Evolutionary conservation across 2,113 vertebrate species (phyloP).

Genomic region (Ornithorhynchus anatinus): DNA sequence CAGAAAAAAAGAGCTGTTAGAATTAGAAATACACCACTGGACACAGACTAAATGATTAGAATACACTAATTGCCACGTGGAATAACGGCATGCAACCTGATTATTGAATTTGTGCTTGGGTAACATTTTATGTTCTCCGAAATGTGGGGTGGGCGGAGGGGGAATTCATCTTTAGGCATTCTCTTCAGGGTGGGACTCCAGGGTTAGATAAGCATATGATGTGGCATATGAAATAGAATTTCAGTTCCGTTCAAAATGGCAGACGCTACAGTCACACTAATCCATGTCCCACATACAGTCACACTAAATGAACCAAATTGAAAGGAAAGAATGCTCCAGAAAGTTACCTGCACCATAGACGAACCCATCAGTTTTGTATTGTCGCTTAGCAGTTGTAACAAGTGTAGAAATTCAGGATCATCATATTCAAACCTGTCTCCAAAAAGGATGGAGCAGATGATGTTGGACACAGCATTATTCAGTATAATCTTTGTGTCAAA

Average conservation of each 20-base stretch:
- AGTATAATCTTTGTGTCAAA: constrained; percentile 56
- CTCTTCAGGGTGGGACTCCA: no score
- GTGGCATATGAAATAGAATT: neutral
- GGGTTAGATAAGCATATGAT: neutral
- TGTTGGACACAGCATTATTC: constrained; percentile 66
- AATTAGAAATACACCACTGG: neutral
- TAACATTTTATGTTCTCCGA: no score
- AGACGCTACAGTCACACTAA: no score
- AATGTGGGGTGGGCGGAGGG: no score
- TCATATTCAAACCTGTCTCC: constrained; percentile 73
- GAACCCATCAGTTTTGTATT: constrained; percentile 49
- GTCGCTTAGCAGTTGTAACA: constrained; percentile 63
- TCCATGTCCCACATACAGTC: neutral
- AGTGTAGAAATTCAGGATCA: constrained; percentile 53
- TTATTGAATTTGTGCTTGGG: neutral
- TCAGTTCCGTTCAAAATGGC: neutral
- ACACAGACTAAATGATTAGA: neutral
- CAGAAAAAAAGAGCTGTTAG: neutral
- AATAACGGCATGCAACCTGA: neutral
- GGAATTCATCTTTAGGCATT: no score
- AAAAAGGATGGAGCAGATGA: constrained; percentile 70
- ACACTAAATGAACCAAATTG: neutral
- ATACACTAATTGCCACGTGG: neutral
- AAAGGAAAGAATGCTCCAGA: neutral
- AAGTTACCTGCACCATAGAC: constrained; percentile 60